These are phyloP conservation scores for Helicolenus hilgendorfi DNA, from an alignment of 2,797 vertebrate species.

Conservation along the genomic window DNA sequence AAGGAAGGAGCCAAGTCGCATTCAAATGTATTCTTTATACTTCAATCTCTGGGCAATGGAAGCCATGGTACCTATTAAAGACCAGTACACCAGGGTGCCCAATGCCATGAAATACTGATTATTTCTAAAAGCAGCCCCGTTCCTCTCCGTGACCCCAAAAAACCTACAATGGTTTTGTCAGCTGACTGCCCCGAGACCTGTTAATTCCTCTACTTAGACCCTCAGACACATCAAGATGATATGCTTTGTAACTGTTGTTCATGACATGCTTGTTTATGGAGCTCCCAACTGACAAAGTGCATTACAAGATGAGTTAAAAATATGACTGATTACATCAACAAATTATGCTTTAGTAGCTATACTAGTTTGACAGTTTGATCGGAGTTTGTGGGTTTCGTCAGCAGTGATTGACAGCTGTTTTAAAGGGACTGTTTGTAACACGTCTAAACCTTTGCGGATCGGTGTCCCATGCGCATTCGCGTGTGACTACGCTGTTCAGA, in stretches of 20 bases:
- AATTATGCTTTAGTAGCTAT: too few relatives aligned
- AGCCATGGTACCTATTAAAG: constrained; percentile 22
- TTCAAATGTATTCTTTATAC: constrained; percentile 39
- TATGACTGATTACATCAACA: neutral
- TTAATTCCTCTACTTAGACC: neutral
- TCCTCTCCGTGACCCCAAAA: neutral
- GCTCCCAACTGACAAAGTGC: neutral
- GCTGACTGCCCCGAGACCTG: constrained; percentile 1
- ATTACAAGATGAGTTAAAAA: neutral
- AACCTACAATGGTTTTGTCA: neutral
- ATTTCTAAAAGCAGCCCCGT: constrained; percentile 18
- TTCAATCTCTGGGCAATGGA: constrained; percentile 37
- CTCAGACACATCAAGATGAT: neutral
- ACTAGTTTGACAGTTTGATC: too few relatives aligned
- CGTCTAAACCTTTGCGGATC: too few relatives aligned
- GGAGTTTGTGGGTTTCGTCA: too few relatives aligned
- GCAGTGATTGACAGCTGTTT: too few relatives aligned
- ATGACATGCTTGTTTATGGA: neutral
- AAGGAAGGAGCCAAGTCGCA: constrained; percentile 16
- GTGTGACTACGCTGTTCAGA: too few relatives aligned
- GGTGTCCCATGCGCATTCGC: too few relatives aligned
- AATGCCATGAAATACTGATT: constrained; percentile 26
- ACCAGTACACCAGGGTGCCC: constrained; percentile 14
- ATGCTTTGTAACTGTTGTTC: neutral
- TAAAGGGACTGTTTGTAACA: too few relatives aligned